Conservation (phyloP, 2,797 vertebrate species). For the Agapornis canus region DNA sequence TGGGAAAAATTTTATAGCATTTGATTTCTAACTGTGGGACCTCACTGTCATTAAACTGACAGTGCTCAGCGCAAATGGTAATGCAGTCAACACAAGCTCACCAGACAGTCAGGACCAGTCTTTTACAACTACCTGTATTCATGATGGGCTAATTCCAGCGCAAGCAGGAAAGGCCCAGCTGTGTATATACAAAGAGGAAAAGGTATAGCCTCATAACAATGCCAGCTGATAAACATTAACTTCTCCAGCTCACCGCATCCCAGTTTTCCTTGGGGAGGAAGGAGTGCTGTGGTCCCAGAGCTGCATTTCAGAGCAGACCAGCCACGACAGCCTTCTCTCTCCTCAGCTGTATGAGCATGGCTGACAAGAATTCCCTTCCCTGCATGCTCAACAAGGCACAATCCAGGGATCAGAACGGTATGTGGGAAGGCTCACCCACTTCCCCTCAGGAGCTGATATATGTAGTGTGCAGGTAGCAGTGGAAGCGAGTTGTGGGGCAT, state of each 20-base stretch:
- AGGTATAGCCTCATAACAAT: fast-evolving
- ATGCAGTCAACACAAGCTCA: fast-evolving
- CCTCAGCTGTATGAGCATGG: fast-evolving
- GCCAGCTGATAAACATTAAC: not conserved
- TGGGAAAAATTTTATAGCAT: not conserved
- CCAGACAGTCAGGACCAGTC: not conserved
- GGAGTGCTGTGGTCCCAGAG: no score
- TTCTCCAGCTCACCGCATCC: not conserved
- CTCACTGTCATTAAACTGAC: not conserved
- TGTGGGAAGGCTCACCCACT: not conserved
- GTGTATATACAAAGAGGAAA: not conserved
- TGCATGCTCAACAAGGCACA: fast-evolving
- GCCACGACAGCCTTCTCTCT: not conserved
- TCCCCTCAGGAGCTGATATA: not conserved
- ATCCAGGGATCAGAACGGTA: fast-evolving
- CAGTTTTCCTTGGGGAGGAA: not conserved
- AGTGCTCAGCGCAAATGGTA: not conserved
- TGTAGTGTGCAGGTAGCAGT: fast-evolving
- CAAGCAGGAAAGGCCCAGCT: not conserved
- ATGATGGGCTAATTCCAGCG: not conserved
- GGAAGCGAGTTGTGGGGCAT: not conserved
- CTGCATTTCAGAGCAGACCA: not conserved
- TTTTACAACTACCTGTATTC: not conserved
- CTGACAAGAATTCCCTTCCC: not conserved
- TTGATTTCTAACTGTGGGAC: not conserved